Base-by-base conservation (phyloP, 2,888 invertebrate species). In the Hirudinaria manillensis region DNA sequence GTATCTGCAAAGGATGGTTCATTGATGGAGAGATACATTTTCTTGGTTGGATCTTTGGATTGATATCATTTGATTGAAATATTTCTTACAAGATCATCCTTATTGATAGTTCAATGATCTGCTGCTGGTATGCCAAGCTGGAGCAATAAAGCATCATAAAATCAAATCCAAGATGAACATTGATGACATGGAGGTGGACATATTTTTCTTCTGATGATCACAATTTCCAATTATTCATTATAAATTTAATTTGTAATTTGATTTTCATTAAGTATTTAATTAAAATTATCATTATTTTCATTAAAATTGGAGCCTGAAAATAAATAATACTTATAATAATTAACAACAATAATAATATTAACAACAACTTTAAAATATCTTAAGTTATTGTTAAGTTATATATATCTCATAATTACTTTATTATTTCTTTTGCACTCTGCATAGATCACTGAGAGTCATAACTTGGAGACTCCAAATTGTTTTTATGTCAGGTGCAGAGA, bases 401-500 rank as follows among this genome's bases (percentile, higher is more conserved):
- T n/a, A n/a, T n/a, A n/a, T n/a, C n/a, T n/a, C n/a, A n/a, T n/a
- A n/a, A n/a, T n/a, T n/a, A n/a, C n/a, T n/a, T n/a, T n/a, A n/a
- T n/a, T n/a, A n/a, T n/a, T n/a, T n/a, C n/a, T n/a, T n/a, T n/a
- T n/a, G n/a, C 13, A 45, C 1, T 2, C 1, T 7, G 45, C 10
- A 6, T 79, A 86, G 85, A 83, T 87, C 13, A 85, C 87, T 66
- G 89, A 89, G 80, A 90, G 90, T 32, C 89, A 89, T 81, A 89
- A 89, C 81, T 84, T 89, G 78, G 89, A 89, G 82, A 88, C 89
- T 13, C 88, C 88, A 66, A 88, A 89, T 81, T 89, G 89, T 0
- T 90, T 90, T 84, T 89, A 89, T 81, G 85, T 90, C 56, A 86
- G 88, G 77, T 88, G 88, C 80, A 85, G 85, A 77, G 86, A 87